These are phyloP conservation scores for Aphidius colemani DNA, from an alignment of 2,888 invertebrate species.

Conservation along the genomic window DNA sequence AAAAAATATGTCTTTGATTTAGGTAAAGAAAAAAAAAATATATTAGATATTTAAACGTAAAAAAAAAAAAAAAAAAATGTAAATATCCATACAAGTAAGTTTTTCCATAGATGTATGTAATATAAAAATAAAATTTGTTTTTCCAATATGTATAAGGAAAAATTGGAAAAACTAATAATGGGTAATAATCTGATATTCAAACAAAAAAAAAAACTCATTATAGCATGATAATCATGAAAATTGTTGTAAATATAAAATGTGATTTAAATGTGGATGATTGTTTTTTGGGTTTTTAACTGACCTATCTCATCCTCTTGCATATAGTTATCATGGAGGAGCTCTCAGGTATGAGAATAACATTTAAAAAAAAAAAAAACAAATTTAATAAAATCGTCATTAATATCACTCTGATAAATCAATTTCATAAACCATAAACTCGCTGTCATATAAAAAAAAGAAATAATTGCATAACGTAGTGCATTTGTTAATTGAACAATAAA, in stretches of 20 bases:
- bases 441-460: background rate
- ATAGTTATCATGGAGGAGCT: constrained; percentile 53
- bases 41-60: constrained; percentile 7
- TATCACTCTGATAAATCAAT: background rate
- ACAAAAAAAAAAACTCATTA: background rate
- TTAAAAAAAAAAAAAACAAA: constrained; percentile 18
- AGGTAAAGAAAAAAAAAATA: constrained; percentile 12
- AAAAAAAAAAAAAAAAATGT: constrained; percentile 26
- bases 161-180: no score
- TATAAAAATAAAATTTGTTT: constrained; percentile 32
- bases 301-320: constrained; percentile 51
- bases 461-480: no score
- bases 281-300: constrained; percentile 48
- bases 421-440: background rate
- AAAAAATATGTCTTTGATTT: constrained; percentile 26
- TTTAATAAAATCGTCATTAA: constrained; percentile 20
- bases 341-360: constrained; percentile 50
- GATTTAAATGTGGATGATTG: constrained; percentile 55
- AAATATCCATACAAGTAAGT: constrained; percentile 35
- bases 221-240: constrained; percentile 41
- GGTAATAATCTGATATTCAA: background rate
- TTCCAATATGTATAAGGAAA: no score
- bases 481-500: background rate
- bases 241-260: constrained; percentile 57
- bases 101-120: constrained; percentile 45